Evolutionary conservation across 2,797 vertebrate genomes (phyloP).

Genomic region (Danio jaintianensis): DNA sequence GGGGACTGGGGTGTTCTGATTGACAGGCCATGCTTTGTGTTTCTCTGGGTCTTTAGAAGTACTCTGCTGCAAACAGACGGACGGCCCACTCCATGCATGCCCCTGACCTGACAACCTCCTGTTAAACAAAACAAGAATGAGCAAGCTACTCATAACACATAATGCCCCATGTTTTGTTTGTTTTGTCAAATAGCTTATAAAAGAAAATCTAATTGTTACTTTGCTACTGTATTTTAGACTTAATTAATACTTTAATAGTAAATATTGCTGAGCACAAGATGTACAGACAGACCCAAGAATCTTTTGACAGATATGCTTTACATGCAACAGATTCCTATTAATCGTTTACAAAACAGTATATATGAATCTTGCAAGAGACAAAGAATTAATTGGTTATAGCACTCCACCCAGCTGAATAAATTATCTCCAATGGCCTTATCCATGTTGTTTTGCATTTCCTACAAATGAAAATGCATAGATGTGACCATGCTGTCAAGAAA

Average conservation of each 20-base stretch:
- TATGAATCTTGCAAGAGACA: too few species aligned
- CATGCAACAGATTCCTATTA: too few species aligned
- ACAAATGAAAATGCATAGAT: too few species aligned
- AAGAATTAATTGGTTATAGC: too few species aligned
- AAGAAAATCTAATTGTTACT: too few species aligned
- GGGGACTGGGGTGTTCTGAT: conserved; percentile 38
- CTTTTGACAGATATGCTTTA: too few species aligned
- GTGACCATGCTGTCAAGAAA: too few species aligned
- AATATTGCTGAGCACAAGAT: neutral
- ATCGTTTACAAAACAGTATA: too few species aligned
- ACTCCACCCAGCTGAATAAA: too few species aligned
- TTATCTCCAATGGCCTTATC: too few species aligned
- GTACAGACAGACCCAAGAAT: neutral
- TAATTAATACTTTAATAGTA: too few species aligned
- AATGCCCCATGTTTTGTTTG: conserved; percentile 16
- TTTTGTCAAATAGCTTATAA: neutral
- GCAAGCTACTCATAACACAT: conserved; percentile 15
- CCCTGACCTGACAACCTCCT: conserved; percentile 39
- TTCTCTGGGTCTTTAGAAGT: conserved; percentile 37
- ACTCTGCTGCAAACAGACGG: conserved; percentile 37
- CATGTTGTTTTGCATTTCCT: too few species aligned
- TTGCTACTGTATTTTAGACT: neutral
- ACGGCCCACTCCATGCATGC: conserved; percentile 42
- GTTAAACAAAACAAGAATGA: conserved; percentile 35
- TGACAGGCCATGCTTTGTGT: conserved; percentile 54